These are phyloP conservation scores for Drosophila repleta DNA, from an alignment of 1,140 invertebrate genomes.

Conservation along the genomic window DNA sequence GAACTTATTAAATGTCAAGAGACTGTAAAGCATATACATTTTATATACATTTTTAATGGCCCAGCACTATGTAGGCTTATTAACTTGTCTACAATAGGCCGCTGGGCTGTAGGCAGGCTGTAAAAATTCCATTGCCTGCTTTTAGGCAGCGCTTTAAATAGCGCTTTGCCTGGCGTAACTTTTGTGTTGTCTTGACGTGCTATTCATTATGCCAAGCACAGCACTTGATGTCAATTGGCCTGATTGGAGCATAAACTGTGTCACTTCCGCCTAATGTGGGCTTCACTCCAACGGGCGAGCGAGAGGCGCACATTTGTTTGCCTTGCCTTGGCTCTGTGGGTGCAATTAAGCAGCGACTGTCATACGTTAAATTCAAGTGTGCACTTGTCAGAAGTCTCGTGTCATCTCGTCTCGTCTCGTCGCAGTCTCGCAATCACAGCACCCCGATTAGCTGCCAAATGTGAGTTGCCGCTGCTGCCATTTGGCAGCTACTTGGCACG, in stretches of 20 bases:
- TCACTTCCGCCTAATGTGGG: constrained; percentile 59
- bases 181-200: not conserved
- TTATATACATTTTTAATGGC: too few relatives aligned
- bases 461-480: constrained; percentile 47
- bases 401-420: not conserved
- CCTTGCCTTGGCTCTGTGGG: constrained; percentile 26
- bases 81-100: not conserved
- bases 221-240: constrained; percentile 47
- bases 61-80: too few relatives aligned
- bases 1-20: constrained; percentile 25
- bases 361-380: constrained; percentile 75
- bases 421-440: constrained; percentile 48
- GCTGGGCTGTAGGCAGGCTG: too few relatives aligned
- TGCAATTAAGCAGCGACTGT: constrained; percentile 75
- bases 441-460: constrained; percentile 70
- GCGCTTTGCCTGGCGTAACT: not conserved
- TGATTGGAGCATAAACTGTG: constrained; percentile 65
- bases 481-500: constrained; percentile 80
- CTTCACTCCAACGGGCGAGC: constrained; percentile 1
- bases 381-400: constrained; percentile 49
- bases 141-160: not conserved
- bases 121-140: constrained; percentile 4
- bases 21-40: not conserved
- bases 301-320: constrained; percentile 9
- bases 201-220: constrained; percentile 23